Base-by-base conservation (phyloP, 2,888 invertebrate genomes). In the Panzeria rudis region DNA sequence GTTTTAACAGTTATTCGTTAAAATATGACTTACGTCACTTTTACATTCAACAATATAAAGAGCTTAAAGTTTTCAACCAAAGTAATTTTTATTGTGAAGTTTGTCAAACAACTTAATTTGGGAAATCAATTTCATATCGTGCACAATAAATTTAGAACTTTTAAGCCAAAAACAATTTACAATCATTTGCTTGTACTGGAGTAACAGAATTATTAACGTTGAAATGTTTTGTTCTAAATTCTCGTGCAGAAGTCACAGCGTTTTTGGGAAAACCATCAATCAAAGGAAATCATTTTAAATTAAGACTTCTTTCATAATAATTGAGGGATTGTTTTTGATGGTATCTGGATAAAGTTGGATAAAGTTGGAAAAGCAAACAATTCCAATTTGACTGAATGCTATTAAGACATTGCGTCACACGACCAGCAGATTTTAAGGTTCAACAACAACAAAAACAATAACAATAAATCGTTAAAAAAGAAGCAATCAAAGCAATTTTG, bases 401-500 rank as follows among this genome's bases (percentile, higher is more conserved):
- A 62, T 54, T 35, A 47, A 25, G 50, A 59, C 32, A 44, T 41
- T 17, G 35, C 69, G 73, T 59, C 41, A 69, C 32, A 61, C 41
- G 61, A 56, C 78, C 50, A 69, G 68, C 44, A 41, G 32, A 54
- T 35, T 32, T 50, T 62, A 52, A 59, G 17, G 11, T 47, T 59
- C 68, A 73, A n/a, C 81, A 54, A 11, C 20, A 32, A 35, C 20
- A 66, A 25, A 66, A 66, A 29, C 38, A 54, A 20, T 23, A 44
- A 59, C 41, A 64, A 52, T 11, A 76, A 76, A 44, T 56, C 25
- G 44, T 76, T 20, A 56, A 56, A 68, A 61, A 56, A 69, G 38
- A 52, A 76, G 69, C 79, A 84, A 76, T 80, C 71, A 59, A 80
- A 71, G 75, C 71, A 52, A 72, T 61, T 71, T 84, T 71, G 79